phyloP scores from a whole-genome alignment of 2,888 invertebrate species.

The Thera obeliscata region DNA sequence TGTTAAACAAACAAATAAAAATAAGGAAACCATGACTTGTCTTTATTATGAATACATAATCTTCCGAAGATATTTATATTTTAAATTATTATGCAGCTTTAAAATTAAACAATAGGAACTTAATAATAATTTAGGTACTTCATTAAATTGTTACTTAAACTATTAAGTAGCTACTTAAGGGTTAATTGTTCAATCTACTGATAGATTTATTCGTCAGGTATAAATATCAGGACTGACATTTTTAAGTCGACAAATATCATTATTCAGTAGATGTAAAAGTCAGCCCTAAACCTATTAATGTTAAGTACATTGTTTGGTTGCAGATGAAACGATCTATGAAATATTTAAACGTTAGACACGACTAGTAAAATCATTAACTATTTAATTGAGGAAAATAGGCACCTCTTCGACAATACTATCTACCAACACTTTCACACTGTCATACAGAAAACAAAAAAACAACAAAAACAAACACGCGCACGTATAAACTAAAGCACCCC shows the following conservation, averaged over 20 bases:
- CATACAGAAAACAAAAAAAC: slow-evolving; percentile 9
- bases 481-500: background rate
- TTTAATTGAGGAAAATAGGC: background rate
- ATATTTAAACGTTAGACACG: slow-evolving; percentile 12
- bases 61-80: background rate
- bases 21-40: slow-evolving; percentile 16
- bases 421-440: slow-evolving; percentile 11
- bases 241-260: no score
- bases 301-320: slow-evolving; percentile 12
- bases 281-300: background rate
- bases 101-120: slow-evolving; percentile 30
- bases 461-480: slow-evolving; percentile 8
- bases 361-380: slow-evolving; percentile 14
- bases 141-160: slow-evolving; percentile 4
- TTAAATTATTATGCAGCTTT: slow-evolving; percentile 18
- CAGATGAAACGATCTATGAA: background rate
- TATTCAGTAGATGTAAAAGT: no score
- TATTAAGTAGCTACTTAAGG: background rate
- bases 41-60: slow-evolving; percentile 17
- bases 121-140: slow-evolving; percentile 10
- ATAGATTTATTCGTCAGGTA: no score
- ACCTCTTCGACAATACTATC: background rate
- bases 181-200: no score
- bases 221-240: no score
- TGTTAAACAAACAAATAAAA: slow-evolving; percentile 13